Percentiles rank a stretch among this genome's conserved stretches.
Conservation (phyloP, 1,140 invertebrate species). For the Musca vetustissima region DNA sequence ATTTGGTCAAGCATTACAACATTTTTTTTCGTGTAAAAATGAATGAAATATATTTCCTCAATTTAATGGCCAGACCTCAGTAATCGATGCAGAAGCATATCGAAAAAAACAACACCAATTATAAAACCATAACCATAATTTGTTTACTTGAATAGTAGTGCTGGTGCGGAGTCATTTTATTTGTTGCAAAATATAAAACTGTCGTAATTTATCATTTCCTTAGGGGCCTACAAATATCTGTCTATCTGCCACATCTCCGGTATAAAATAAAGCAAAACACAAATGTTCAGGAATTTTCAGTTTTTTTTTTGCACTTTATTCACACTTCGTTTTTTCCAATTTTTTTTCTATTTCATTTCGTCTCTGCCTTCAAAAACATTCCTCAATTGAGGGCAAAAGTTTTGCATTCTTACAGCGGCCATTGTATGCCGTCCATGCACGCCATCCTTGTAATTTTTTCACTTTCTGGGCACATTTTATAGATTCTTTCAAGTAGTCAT, state of each 20-base stretch:
- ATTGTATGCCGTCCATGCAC: slow-evolving; percentile 23
- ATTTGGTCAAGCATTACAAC: no score
- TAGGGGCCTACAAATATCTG: no score
- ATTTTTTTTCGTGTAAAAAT: no score
- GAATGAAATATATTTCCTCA: no score
- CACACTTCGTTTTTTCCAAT: not conserved
- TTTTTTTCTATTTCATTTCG: no score
- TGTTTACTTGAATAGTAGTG: no score
- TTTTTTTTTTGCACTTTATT: not conserved
- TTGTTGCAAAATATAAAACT: slow-evolving; percentile 12
- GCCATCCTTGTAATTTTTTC: slow-evolving; percentile 22
- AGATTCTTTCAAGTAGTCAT: not conserved
- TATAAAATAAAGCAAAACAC: not conserved
- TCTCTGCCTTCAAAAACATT: slow-evolving; percentile 27
- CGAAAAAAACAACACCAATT: not conserved
- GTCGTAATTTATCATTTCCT: slow-evolving; percentile 14
- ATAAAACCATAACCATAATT: not conserved
- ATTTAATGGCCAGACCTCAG: no score
- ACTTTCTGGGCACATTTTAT: slow-evolving; percentile 18
- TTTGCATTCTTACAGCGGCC: slow-evolving; percentile 2
- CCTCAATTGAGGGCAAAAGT: slow-evolving; percentile 1
- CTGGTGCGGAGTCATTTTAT: no score
- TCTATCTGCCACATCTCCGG: no score
- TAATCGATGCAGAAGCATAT: no score
- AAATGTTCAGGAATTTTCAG: not conserved